Conservation (phyloP, 2,888 invertebrate genomes). For the Calameuta pallipes region DNA sequence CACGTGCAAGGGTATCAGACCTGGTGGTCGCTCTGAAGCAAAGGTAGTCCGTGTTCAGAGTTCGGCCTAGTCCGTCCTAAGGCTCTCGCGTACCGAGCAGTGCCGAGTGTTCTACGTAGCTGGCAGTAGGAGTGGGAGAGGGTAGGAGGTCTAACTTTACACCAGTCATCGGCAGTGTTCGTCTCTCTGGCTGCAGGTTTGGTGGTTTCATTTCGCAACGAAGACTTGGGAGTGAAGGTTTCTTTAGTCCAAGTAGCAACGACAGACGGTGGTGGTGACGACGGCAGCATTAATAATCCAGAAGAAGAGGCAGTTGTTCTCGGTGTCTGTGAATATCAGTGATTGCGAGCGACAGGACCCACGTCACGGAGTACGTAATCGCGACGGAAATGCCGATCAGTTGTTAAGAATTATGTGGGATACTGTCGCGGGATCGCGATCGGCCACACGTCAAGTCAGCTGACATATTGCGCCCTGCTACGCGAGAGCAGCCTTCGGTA, state of each 20-base stretch:
- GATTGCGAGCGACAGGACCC: not conserved
- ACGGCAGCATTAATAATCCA: not conserved
- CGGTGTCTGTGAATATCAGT: conserved; percentile 7
- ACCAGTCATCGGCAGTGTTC: conserved; percentile 59
- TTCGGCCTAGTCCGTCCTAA: not conserved
- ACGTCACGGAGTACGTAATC: not conserved
- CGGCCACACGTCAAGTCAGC: conserved; percentile 66
- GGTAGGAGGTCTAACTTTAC: conserved; percentile 52
- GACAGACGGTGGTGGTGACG: conserved; percentile 7
- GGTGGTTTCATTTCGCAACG: conserved; percentile 39
- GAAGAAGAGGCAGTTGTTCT: not conserved
- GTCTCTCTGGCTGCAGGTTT: conserved; percentile 48
- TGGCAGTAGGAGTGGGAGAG: conserved; percentile 33
- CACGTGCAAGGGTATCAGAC: not conserved
- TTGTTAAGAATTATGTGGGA: conserved; percentile 63
- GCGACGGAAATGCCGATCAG: conserved; percentile 10
- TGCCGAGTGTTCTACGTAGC: conserved; percentile 2
- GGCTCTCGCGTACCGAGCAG: not conserved
- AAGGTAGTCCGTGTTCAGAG: not conserved
- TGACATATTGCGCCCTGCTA: conserved; percentile 67
- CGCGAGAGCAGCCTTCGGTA: conserved; percentile 64
- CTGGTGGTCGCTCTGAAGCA: not conserved
- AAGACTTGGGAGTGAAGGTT: conserved; percentile 38
- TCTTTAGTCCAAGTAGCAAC: conserved; percentile 24
- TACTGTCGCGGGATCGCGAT: conserved; percentile 60